Percentiles rank a stretch among this genome's conserved stretches.
Conservation (phyloP, 2,113 vertebrate species). For the Colistium nudipinnis region DNA sequence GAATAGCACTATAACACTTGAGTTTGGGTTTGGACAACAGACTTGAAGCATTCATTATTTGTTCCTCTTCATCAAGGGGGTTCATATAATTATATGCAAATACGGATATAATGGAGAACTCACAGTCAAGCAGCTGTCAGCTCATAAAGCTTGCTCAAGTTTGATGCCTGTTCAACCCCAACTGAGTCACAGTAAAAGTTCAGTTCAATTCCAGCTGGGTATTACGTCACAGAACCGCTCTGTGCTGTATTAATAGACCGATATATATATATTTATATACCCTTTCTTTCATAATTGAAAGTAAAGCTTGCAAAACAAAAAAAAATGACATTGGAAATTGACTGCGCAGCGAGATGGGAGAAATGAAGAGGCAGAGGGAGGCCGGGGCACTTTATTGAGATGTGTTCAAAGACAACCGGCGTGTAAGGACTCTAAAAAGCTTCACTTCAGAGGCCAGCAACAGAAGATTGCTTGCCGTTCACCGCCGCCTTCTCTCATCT, state of each 20-base stretch:
- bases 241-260: not conserved
- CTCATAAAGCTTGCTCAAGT: too few species aligned
- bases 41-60: too few species aligned
- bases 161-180: not conserved
- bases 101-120: not conserved
- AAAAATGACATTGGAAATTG: conserved; percentile 18
- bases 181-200: not conserved
- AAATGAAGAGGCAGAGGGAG: not conserved
- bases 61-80: too few species aligned
- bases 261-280: not conserved
- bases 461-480: conserved; percentile 45
- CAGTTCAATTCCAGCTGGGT: not conserved
- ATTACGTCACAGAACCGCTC: not conserved
- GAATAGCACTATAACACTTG: too few species aligned
- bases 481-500: conserved; percentile 55
- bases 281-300: conserved; percentile 21
- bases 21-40: too few species aligned
- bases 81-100: not conserved
- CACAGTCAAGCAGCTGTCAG: not conserved
- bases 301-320: conserved; percentile 36
- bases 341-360: not conserved
- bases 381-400: conserved; percentile 31
- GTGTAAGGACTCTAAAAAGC: conserved; percentile 38
- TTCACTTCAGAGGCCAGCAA: conserved; percentile 45
- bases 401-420: conserved; percentile 39